Conservation (phyloP, 2,888 invertebrate species). For the Phlogophora meticulosa region DNA sequence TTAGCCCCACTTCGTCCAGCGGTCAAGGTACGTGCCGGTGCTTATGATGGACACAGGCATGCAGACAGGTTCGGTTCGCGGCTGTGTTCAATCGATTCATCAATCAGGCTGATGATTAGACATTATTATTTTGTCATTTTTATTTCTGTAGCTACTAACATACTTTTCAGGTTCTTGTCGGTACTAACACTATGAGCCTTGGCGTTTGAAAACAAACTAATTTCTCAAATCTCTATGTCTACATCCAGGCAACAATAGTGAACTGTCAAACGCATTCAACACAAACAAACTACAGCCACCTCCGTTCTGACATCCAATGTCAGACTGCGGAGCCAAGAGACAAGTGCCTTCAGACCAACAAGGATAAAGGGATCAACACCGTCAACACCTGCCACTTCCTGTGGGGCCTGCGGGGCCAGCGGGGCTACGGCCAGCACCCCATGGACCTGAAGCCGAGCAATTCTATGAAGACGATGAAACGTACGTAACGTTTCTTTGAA, state of each 20-base stretch:
- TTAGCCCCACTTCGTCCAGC: too few relatives aligned
- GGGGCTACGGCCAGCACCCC: conserved; percentile 90
- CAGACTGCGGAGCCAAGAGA: conserved; percentile 91
- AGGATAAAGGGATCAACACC: conserved; percentile 78
- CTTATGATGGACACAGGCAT: too few relatives aligned
- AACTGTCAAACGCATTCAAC: conserved; percentile 93
- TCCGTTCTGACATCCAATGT: conserved; percentile 91
- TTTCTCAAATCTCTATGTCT: too few relatives aligned
- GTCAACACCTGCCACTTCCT: conserved; percentile 77
- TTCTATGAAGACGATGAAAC: conserved; percentile 63
- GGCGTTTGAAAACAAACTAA: too few relatives aligned
- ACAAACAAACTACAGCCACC: conserved; percentile 93
- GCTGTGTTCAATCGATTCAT: too few relatives aligned
- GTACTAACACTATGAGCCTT: too few relatives aligned
- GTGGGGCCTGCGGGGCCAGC: conserved; percentile 91
- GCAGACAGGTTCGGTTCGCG: too few relatives aligned
- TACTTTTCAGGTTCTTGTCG: too few relatives aligned
- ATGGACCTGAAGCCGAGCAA: conserved; percentile 75
- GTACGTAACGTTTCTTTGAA: conserved; percentile 7
- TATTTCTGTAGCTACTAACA: too few relatives aligned
- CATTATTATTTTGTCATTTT: too few relatives aligned
- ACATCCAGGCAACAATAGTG: conserved; percentile 91
- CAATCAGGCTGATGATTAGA: too few relatives aligned
- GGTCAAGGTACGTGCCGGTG: too few relatives aligned
- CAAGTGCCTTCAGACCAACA: conserved; percentile 81